These are phyloP conservation scores for Spizella passerina DNA, from an alignment of 2,797 vertebrate species.

Conservation along the genomic window DNA sequence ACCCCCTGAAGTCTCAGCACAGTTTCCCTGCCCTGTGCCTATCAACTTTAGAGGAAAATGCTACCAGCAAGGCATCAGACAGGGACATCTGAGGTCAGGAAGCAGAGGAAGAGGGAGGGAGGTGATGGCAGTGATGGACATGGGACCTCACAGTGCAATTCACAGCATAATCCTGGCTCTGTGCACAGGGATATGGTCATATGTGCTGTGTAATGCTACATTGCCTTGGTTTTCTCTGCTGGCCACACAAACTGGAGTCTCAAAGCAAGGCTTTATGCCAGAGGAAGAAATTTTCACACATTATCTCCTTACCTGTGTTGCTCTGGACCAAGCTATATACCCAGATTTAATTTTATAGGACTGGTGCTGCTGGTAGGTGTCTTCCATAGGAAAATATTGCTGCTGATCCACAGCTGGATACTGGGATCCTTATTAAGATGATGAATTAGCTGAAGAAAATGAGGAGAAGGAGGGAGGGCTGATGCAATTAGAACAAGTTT, in stretches of 20 bases:
- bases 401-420: not conserved
- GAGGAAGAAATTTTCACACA: not conserved
- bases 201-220: fast-evolving
- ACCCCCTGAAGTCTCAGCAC: not conserved
- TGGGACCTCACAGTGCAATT: not conserved
- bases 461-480: not conserved
- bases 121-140: not conserved
- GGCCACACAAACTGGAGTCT: not conserved
- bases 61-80: not conserved
- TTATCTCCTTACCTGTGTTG: not conserved
- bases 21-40: not conserved
- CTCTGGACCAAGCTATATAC: not conserved
- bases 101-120: not conserved
- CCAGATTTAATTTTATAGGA: not conserved
- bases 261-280: not conserved
- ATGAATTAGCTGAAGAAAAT: not conserved
- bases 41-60: not conserved
- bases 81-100: not conserved
- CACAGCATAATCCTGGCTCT: not conserved
- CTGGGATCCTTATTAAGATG: not conserved
- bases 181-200: not conserved
- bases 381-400: not conserved
- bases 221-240: not conserved
- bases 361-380: not conserved
- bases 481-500: not conserved